phyloP scores from a whole-genome alignment of 64 coral and sea anemone genomes.

The Acropora tenuis region DNA sequence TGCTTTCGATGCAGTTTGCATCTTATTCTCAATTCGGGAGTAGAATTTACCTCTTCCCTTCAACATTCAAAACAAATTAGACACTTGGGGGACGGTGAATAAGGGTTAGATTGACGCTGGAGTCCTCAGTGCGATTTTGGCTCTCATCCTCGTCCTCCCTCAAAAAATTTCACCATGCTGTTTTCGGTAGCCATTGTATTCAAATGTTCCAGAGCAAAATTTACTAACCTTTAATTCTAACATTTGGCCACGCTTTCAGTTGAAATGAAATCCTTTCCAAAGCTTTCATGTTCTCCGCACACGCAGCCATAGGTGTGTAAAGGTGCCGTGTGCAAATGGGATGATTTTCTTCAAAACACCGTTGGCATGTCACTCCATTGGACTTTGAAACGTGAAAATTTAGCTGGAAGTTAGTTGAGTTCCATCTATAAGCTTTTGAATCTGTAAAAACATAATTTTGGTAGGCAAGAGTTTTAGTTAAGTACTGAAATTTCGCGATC shows the following conservation, averaged over 20 bases:
- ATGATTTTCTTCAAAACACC: background rate
- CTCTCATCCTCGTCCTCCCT: no score
- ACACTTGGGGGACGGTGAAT: no score
- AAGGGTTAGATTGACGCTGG: no score
- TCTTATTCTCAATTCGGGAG: no score
- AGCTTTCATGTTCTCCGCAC: background rate
- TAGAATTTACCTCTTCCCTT: no score
- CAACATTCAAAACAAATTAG: no score
- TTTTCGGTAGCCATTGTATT: no score
- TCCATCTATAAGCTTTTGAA: background rate
- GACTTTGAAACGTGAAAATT: background rate
- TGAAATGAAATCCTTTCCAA: background rate
- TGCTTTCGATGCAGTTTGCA: no score
- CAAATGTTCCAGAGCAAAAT: no score
- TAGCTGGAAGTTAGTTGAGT: background rate
- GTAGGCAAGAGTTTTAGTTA: background rate
- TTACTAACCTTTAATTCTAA: background rate
- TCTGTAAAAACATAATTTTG: background rate
- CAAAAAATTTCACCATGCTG: no score
- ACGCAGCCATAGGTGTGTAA: conserved; percentile 17
- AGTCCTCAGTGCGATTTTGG: no score
- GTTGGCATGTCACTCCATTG: background rate
- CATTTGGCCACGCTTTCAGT: background rate
- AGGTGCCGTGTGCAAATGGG: conserved; percentile 9
- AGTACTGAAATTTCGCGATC: no score